Evolutionary conservation across 2,888 invertebrate genomes (phyloP).

Genomic region (Mesorhabditis sp.): DNA sequence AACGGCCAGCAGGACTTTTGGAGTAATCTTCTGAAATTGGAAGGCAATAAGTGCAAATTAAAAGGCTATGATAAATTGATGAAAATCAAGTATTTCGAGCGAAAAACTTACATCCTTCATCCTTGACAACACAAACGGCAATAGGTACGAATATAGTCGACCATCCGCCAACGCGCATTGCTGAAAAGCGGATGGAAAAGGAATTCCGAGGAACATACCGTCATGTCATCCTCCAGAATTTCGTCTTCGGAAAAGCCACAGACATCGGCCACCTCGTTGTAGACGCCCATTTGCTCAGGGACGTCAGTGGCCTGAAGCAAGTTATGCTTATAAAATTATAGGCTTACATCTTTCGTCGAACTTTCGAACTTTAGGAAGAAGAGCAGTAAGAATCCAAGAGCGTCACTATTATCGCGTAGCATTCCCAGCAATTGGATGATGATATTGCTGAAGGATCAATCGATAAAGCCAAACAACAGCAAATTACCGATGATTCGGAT

Average conservation of each 20-base stretch:
- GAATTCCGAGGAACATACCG: neutral
- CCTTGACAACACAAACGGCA: neutral
- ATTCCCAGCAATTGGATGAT: neutral
- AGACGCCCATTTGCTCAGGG: neutral
- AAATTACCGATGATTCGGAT: neutral
- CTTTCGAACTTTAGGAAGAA: conserved; percentile 1
- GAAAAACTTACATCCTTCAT: too few relatives aligned
- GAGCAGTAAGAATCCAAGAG: neutral
- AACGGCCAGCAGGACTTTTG: neutral
- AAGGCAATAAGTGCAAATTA: too few relatives aligned
- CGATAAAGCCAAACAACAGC: neutral
- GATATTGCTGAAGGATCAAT: neutral
- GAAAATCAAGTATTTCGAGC: too few relatives aligned
- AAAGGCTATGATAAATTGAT: too few relatives aligned
- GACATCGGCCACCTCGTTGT: neutral
- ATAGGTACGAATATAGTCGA: neutral
- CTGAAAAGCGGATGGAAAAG: neutral
- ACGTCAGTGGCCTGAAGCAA: too few relatives aligned
- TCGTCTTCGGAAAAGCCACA: neutral
- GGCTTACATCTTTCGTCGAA: conserved; percentile 1
- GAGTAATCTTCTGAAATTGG: too few relatives aligned
- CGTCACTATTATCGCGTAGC: neutral
- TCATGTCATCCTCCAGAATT: neutral
- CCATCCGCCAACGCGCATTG: neutral
- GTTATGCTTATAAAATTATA: neutral